A percentile compares a stretch with the other conserved stretches of the same genome.
phyloP scores from a whole-genome alignment of 2,888 invertebrate species.

The Trichopria drosophilae region DNA sequence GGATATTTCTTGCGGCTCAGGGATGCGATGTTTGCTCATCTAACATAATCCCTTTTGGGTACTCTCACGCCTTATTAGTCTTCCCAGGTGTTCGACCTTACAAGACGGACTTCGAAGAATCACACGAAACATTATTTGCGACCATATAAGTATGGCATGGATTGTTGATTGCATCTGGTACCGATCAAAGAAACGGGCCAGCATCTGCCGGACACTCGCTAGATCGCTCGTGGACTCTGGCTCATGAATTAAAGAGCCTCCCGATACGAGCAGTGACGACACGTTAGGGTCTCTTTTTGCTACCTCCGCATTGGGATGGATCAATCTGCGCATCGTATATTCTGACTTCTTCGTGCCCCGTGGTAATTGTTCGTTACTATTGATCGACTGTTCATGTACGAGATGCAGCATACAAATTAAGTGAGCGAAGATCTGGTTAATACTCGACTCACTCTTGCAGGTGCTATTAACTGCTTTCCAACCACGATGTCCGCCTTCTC shows the following conservation, averaged over 20 bases:
- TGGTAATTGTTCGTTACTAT: constrained; percentile 46
- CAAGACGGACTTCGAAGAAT: constrained; percentile 46
- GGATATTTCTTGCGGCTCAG: constrained; percentile 8
- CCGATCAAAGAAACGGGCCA: constrained; percentile 35
- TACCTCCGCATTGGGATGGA: constrained; percentile 20
- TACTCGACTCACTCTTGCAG: constrained; percentile 33
- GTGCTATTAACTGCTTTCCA: constrained; percentile 48
- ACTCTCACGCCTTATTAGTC: constrained; percentile 45
- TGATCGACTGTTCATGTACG: no score
- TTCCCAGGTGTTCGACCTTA: constrained; percentile 50
- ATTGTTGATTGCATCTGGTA: constrained; percentile 26
- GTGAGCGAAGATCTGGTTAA: constrained; percentile 17
- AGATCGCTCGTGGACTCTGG: constrained; percentile 1
- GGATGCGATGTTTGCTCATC: no score
- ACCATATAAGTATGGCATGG: constrained; percentile 43
- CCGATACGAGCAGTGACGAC: constrained; percentile 45
- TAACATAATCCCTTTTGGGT: no score
- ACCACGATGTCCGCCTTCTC: constrained; percentile 32
- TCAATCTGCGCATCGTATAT: constrained; percentile 19
- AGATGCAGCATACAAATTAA: constrained; percentile 33
- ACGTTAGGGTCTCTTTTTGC: constrained; percentile 43
- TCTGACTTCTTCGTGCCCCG: constrained; percentile 32
- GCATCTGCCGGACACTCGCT: no score
- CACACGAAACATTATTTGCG: constrained; percentile 39
- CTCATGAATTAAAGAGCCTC: constrained; percentile 53